phyloP scores from a whole-genome alignment of 1,140 invertebrate species.

The Drosophila paulistorum region DNA sequence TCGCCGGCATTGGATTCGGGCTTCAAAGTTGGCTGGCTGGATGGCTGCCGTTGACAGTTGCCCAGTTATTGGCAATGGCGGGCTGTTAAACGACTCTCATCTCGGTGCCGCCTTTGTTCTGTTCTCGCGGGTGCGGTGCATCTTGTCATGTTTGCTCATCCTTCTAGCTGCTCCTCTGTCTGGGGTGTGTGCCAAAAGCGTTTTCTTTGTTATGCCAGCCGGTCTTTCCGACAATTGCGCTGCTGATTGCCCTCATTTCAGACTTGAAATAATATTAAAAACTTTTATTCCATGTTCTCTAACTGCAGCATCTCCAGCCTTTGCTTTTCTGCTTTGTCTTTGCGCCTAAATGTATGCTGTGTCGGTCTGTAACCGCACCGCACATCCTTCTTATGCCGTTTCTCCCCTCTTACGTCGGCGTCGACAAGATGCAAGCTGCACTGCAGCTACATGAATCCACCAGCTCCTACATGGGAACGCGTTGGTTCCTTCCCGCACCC shows the following conservation, averaged over 20 bases:
- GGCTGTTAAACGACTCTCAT: conserved; percentile 42
- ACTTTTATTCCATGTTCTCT: conserved; percentile 64
- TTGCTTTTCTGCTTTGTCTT: conserved; percentile 37
- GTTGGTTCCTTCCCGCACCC: not conserved
- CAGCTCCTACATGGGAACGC: not conserved
- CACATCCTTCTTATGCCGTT: not conserved
- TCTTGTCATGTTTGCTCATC: conserved; percentile 16
- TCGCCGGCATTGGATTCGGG: not conserved
- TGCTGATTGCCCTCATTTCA: conserved; percentile 80
- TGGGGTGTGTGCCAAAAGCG: conserved; percentile 50
- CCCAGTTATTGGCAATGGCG: conserved; percentile 57
- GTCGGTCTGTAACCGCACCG: conserved; percentile 8
- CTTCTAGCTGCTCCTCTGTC: conserved; percentile 20
- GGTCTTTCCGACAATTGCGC: conserved; percentile 75
- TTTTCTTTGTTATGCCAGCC: conserved; percentile 77
- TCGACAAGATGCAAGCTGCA: conserved; percentile 19
- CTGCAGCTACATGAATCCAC: conserved; percentile 34
- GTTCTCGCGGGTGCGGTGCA: conserved; percentile 35
- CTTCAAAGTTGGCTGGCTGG: conserved; percentile 3
- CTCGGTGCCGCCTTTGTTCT: conserved; percentile 29
- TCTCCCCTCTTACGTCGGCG: not conserved
- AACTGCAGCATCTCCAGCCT: conserved; percentile 31
- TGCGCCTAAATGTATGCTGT: conserved; percentile 40
- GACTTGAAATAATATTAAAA: conserved; percentile 81
- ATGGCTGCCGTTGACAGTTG: conserved; percentile 24